phyloP scores from a whole-genome alignment of 2,113 vertebrate species.

The Percina caprodes region DNA sequence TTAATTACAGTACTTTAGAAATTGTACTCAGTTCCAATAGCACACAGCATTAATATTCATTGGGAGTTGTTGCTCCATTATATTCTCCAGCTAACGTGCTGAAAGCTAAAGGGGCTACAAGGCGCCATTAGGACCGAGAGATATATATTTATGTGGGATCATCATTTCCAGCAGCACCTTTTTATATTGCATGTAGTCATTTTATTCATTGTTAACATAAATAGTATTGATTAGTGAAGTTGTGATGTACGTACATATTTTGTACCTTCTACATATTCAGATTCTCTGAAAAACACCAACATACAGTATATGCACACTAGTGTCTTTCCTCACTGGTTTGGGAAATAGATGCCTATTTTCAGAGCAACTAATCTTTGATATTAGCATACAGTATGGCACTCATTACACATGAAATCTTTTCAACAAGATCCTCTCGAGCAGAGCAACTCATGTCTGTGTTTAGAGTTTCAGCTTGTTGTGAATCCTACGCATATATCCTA shows the following conservation, averaged over 20 bases:
- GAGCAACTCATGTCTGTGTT: constrained; percentile 39
- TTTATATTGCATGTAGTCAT: constrained; percentile 39
- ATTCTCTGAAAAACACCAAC: not conserved
- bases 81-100: constrained; percentile 5
- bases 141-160: too few relatives aligned
- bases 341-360: constrained; percentile 15
- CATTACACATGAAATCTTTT: constrained; percentile 66
- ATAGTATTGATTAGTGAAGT: constrained; percentile 64
- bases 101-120: not conserved
- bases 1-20: not conserved
- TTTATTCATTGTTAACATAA: constrained; percentile 59
- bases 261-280: not conserved
- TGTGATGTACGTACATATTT: constrained; percentile 8
- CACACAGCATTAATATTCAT: not conserved
- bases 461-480: constrained; percentile 64
- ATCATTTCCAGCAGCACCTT: not conserved
- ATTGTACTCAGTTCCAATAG: not conserved
- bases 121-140: too few relatives aligned
- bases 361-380: constrained; percentile 44
- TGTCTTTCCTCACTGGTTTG: not conserved
- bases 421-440: constrained; percentile 35
- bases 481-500: constrained; percentile 75
- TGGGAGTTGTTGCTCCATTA: not conserved
- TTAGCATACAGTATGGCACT: constrained; percentile 52
- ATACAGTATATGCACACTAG: not conserved